Conservation (phyloP, 2,888 invertebrate species). For the Eupithecia dodoneata region DNA sequence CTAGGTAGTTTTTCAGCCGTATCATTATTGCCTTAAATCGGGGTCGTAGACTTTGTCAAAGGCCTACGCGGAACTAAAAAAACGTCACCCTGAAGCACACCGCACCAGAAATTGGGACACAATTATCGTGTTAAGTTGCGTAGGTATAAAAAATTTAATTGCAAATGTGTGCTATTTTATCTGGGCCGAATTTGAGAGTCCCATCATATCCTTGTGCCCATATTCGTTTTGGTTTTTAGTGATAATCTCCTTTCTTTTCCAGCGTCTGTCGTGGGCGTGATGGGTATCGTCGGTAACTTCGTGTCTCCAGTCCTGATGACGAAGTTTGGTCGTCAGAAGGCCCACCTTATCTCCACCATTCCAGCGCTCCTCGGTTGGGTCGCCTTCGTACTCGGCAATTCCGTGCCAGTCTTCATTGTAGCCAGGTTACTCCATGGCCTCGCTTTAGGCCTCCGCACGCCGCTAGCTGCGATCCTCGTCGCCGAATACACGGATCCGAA, state of each 20-base stretch:
- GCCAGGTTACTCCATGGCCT: constrained; percentile 79
- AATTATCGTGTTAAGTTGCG: constrained; percentile 10
- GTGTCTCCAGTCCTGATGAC: constrained; percentile 83
- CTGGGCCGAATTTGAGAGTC: not conserved
- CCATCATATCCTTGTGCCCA: not conserved
- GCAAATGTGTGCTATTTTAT: not conserved
- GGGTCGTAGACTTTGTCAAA: constrained; percentile 25
- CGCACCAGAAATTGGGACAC: constrained; percentile 1
- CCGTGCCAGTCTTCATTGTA: constrained; percentile 70
- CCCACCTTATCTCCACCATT: constrained; percentile 78
- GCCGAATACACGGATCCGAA: constrained; percentile 85
- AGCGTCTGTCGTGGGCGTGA: constrained; percentile 76
- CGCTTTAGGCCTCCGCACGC: constrained; percentile 81
- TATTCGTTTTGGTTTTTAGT: not conserved
- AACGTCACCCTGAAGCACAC: constrained; percentile 34
- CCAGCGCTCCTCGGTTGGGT: constrained; percentile 81
- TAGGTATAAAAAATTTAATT: constrained; percentile 16
- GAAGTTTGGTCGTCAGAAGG: constrained; percentile 83
- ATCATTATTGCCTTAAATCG: constrained; percentile 14
- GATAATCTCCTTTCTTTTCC: constrained; percentile 48
- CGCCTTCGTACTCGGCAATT: constrained; percentile 71
- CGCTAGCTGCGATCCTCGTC: constrained; percentile 82
- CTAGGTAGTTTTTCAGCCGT: constrained; percentile 1
- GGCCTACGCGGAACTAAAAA: constrained; percentile 38
- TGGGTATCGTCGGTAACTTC: constrained; percentile 80